A percentile compares a stretch with the other conserved stretches of the same genome.
Conservation (phyloP, 2,797 vertebrate genomes). For the Dendrocincla fuliginosa region DNA sequence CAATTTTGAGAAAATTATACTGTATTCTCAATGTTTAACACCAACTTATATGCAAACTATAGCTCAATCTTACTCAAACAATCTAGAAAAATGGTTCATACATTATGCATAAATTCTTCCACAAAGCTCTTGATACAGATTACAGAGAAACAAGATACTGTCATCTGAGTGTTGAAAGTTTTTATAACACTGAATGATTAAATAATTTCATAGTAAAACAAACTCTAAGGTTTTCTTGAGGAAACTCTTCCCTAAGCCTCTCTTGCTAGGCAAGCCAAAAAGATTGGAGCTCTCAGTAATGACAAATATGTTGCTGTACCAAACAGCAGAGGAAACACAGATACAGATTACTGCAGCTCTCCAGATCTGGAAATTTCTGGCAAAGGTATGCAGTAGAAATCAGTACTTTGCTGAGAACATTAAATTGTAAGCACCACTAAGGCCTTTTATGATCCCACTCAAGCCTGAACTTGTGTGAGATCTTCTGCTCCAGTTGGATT, state of each 20-base stretch:
- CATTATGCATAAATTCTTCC: slow-evolving; percentile 17
- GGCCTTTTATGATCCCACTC: background rate
- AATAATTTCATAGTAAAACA: background rate
- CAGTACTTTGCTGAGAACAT: background rate
- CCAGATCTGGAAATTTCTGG: background rate
- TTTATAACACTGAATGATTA: slow-evolving; percentile 30
- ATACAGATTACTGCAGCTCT: background rate
- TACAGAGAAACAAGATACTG: background rate
- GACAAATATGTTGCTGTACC: background rate
- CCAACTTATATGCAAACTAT: background rate
- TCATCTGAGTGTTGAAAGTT: background rate
- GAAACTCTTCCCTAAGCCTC: background rate
- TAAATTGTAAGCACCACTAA: background rate
- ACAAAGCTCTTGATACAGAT: background rate
- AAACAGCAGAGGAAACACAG: background rate
- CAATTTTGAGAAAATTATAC: slow-evolving; percentile 27
- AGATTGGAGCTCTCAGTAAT: background rate
- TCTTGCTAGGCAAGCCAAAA: background rate
- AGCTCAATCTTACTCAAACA: background rate
- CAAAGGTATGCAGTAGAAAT: background rate
- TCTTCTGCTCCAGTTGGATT: background rate
- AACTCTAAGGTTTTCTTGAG: background rate
- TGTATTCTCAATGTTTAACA: background rate
- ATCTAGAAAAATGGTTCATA: slow-evolving; percentile 7
- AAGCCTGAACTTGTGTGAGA: rapidly evolving